Evolutionary conservation across 2,888 invertebrate species (phyloP), one percentile per base, ranked within the genome.

Genomic region (Drosophila dives): DNA sequence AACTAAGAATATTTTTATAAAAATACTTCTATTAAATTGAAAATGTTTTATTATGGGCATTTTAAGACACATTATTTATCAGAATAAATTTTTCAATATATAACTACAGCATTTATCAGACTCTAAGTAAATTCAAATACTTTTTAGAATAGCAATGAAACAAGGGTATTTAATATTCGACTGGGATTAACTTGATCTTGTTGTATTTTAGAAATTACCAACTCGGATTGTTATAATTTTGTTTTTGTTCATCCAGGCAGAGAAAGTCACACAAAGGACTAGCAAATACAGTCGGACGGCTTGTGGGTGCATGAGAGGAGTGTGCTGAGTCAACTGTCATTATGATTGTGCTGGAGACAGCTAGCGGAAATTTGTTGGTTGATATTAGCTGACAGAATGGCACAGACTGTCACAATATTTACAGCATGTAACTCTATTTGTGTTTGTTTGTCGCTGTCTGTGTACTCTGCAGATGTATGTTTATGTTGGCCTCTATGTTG

Each of bases 311-410:
- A n/a, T 17, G 49, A 26, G 26, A 12, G 40, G 34, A 34, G 56
- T 38, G 15, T 38, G 33, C 32, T 23, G 36, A 12, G 49, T 32
- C 29, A 36, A 63, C 54, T 67, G 72, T 72, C 72, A 72, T 62
- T 55, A 54, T 48, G 64, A 59, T 67, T 77, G 60, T 71, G 76
- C 53, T 42, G 49, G n/a, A 55, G 56, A 69, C 60, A 72, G 68
- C 63, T 42, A 67, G 55, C 79, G 80, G 82, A 80, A 78, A 78
- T 80, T 78, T 78, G 79, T 64, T 70, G 75, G 82, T n/a, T n/a
- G 79, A 78, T 81, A 70, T 79, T 66, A 62, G 69, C 69, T 67
- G 79, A 70, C 78, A 67, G 72, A 54, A 58, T 55, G 53, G 54
- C 68, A 64, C 11, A 72, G 72, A 67, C 77, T 71, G 60, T 50